Percentiles rank a stretch among this genome's conserved stretches.
Evolutionary conservation across 2,113 vertebrate genomes (phyloP).

Genomic region (Aptenodytes patagonicus): DNA sequence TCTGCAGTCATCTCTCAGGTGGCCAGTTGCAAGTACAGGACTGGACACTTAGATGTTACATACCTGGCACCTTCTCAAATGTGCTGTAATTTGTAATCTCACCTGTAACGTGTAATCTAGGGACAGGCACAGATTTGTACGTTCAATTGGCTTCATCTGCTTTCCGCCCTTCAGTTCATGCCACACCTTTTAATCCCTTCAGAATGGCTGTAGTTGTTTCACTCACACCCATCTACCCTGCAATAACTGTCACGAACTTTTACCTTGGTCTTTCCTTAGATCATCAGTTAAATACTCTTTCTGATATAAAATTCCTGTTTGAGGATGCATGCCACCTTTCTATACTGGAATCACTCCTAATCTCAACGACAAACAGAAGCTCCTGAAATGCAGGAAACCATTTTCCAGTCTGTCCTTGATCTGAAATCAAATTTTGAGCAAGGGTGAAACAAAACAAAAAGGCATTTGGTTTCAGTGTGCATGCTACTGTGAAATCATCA

Average conservation of each 20-base stretch:
- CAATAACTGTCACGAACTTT: rapidly evolving
- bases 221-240: neutral
- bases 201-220: neutral
- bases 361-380: neutral
- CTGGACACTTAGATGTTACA: neutral
- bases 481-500: neutral
- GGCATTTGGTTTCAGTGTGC: neutral
- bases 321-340: rapidly evolving
- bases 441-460: neutral
- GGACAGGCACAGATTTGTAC: neutral
- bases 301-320: neutral
- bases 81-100: too few relatives aligned
- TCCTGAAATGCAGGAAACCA: neutral
- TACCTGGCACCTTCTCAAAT: too few relatives aligned
- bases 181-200: neutral
- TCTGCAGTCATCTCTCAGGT: neutral
- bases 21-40: rapidly evolving
- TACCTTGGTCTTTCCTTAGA: neutral
- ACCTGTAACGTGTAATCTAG: too few relatives aligned
- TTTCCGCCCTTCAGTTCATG: neutral
- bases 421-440: neutral
- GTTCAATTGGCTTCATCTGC: rapidly evolving
- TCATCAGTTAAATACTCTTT: neutral
- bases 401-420: neutral
- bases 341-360: neutral